A percentile compares a stretch with the other conserved stretches of the same genome.
These are phyloP conservation scores for Charaxes varanes DNA, from an alignment of 1,140 invertebrate species.

Conservation along the genomic window DNA sequence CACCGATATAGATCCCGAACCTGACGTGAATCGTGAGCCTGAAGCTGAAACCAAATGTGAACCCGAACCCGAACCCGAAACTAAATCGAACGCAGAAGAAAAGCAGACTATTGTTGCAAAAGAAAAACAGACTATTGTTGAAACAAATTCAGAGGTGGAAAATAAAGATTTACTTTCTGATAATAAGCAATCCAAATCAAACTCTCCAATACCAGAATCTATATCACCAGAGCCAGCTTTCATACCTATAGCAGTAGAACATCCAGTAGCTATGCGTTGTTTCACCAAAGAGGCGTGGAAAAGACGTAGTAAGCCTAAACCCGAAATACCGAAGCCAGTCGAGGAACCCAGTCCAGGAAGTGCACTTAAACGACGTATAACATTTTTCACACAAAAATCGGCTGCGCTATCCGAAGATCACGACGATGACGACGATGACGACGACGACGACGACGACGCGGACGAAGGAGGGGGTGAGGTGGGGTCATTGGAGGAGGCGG, in stretches of 20 bases:
- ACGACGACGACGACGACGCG: constrained; percentile 42
- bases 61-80: constrained; percentile 3
- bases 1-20: constrained; percentile 17
- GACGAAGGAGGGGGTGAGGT: constrained; percentile 35
- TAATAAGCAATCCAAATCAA: background rate
- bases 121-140: too few relatives aligned
- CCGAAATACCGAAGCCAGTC: constrained; percentile 58
- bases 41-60: background rate
- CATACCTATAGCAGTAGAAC: constrained; percentile 58
- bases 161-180: constrained; percentile 1
- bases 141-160: constrained; percentile 4
- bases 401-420: constrained; percentile 53
- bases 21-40: constrained; percentile 8
- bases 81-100: background rate
- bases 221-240: constrained; percentile 33
- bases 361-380: constrained; percentile 56
- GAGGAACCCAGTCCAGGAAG: constrained; percentile 64
- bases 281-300: constrained; percentile 69
- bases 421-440: constrained; percentile 61
- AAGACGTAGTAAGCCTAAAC: constrained; percentile 37
- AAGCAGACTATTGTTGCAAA: too few relatives aligned
- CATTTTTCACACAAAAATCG: constrained; percentile 61
- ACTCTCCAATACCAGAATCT: constrained; percentile 11
- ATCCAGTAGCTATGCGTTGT: constrained; percentile 60
- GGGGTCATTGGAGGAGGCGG: constrained; percentile 65